These are phyloP conservation scores for Fissipunctia ypsillon DNA, from an alignment of 2,888 invertebrate genomes.

Conservation along the genomic window DNA sequence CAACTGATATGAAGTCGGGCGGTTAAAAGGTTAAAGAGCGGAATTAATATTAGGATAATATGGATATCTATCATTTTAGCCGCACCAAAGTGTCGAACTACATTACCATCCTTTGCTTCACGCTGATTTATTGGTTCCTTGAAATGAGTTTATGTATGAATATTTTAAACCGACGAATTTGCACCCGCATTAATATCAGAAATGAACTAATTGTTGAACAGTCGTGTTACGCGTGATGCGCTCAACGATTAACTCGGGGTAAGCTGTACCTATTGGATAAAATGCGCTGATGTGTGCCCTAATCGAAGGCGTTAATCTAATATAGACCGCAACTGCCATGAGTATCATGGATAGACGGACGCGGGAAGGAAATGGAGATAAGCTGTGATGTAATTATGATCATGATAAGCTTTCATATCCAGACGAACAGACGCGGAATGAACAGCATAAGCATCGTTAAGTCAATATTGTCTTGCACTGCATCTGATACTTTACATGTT, in stretches of 20 bases:
- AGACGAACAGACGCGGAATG: background rate
- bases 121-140: background rate
- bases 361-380: no score
- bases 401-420: background rate
- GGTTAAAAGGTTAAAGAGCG: no score
- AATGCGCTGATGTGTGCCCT: background rate
- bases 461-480: background rate
- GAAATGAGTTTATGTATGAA: slow-evolving; percentile 2
- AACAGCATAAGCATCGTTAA: background rate
- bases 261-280: slow-evolving; percentile 7
- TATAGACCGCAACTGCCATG: background rate
- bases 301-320: slow-evolving; percentile 12
- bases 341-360: background rate
- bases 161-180: background rate
- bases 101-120: background rate
- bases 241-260: background rate
- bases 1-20: no score
- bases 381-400: background rate
- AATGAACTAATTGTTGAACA: background rate
- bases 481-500: background rate
- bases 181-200: slow-evolving; percentile 1
- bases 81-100: background rate
- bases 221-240: background rate
- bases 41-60: background rate
- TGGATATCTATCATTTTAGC: background rate